Evolutionary conservation across 2,113 vertebrate species (phyloP), one percentile per base, ranked within the genome.

Genomic region (Sciurus niger): DNA sequence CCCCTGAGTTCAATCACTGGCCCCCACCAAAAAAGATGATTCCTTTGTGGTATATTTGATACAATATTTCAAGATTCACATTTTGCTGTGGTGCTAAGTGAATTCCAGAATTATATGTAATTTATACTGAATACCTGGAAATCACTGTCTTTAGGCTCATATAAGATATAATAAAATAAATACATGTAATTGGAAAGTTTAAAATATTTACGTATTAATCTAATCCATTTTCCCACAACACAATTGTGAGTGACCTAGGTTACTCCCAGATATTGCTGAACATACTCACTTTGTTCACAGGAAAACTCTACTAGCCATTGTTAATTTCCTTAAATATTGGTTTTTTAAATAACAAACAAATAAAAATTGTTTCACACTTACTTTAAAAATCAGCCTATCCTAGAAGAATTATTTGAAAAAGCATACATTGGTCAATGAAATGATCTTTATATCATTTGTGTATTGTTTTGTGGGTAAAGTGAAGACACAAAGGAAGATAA

Each of bases 141-240:
- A 84, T 46, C 40, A 40, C 0, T 74, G 24, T 53, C 18, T 63
- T 91, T 91, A 72, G 37, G 22, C 17, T 89, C 16, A 55, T 25
- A 34, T 12, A 89, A 89, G 82, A 7, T 43, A 72, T 73, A 73
- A 89, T 88, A 76, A 40, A 88, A 92, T 28, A 43, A 87, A 68
- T 43, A 32, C 3, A 51, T 68, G 2, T 74, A 30, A 72, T 53
- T 87, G 63, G n/a, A 58, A 82, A 85, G 32, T 1, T 46, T 43
- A 89, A 83, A 70, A 14, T 70, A 13, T 72, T 83, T 67, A 25
- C 13, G 30, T 90, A 89, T n/a, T 4, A 25, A 11, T 58, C 84
- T 80, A 25, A 88, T 2, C 3, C 32, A 32, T 65, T 55, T 86
- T 79, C n/a, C 28, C 68, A 80, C 30, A 74, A 82, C 46, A 73